phyloP scores from a whole-genome alignment of 2,888 invertebrate genomes.

The Noctua janthe region DNA sequence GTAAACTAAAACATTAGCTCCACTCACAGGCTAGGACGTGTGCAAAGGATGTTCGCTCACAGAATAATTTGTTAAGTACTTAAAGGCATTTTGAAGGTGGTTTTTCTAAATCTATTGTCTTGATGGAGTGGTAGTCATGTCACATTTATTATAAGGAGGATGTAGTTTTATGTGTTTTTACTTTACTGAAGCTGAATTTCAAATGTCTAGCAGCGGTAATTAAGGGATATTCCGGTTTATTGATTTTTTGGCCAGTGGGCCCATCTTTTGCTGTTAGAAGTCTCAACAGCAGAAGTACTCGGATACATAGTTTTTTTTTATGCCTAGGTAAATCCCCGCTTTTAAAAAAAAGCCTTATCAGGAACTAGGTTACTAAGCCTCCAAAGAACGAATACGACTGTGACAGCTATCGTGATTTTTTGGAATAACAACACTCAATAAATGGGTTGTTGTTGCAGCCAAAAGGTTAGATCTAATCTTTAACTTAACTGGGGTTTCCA shows the following conservation, averaged over 20 bases:
- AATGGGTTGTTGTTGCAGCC: background rate
- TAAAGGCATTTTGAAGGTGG: conserved; percentile 22
- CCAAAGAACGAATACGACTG: background rate
- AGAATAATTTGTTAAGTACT: conserved; percentile 28
- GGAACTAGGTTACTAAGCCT: background rate
- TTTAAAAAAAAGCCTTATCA: background rate
- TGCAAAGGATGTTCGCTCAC: conserved; percentile 21
- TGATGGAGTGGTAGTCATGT: conserved; percentile 35
- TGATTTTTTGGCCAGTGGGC: background rate
- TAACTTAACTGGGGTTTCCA: background rate
- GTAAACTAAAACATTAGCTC: conserved; percentile 7
- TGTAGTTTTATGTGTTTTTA: conserved; percentile 16
- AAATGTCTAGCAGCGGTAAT: background rate
- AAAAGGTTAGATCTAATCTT: background rate
- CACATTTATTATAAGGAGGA: conserved; percentile 42
- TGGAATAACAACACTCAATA: background rate
- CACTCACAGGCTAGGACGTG: background rate
- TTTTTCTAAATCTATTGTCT: conserved; percentile 52
- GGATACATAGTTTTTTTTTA: background rate
- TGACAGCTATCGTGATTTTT: background rate
- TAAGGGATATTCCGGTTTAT: background rate
- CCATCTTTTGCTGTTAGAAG: background rate
- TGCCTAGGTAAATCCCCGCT: background rate
- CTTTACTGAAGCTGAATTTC: conserved; percentile 4
- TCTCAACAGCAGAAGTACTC: background rate